phyloP scores from a whole-genome alignment of 1,140 invertebrate species.

The Leptonema lineaticorne region DNA sequence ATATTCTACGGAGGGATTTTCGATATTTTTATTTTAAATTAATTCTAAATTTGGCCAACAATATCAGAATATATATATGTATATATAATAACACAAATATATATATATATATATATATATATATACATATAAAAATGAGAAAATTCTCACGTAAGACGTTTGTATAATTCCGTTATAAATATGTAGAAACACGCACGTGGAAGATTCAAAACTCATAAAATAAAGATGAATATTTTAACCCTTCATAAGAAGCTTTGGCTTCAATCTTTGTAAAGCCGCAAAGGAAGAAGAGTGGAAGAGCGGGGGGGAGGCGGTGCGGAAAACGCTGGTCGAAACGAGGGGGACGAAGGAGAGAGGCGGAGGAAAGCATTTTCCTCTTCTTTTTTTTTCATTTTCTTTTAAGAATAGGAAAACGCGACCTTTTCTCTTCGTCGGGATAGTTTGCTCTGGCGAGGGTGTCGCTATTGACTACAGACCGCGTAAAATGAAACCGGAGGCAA shows the following conservation, averaged over 20 bases:
- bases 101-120: background rate
- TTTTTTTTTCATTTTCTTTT: too few relatives aligned
- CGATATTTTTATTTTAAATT: background rate
- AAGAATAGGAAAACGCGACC: too few relatives aligned
- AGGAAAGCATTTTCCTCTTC: too few relatives aligned
- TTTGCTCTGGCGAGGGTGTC: slow-evolving; percentile 4
- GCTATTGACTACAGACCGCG: slow-evolving; percentile 23
- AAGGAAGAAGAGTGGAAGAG: background rate
- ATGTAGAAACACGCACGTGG: background rate
- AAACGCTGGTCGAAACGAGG: too few relatives aligned
- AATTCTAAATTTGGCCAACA: too few relatives aligned
- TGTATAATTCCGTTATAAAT: background rate
- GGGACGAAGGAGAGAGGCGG: too few relatives aligned
- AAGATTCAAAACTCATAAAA: slow-evolving; percentile 23
- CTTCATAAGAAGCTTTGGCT: slow-evolving; percentile 21
- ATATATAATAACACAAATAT: background rate
- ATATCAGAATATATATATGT: too few relatives aligned
- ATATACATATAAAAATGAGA: background rate
- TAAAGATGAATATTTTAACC: slow-evolving; percentile 25
- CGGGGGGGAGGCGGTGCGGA: slow-evolving; percentile 3
- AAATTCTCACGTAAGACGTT: background rate
- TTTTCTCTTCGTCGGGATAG: slow-evolving; percentile 1
- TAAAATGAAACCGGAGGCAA: slow-evolving; percentile 26
- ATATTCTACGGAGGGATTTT: background rate
- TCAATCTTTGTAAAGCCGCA: background rate